These are phyloP conservation scores for Anthopleura sola DNA, from an alignment of 64 coral and sea anemone species.

Conservation along the genomic window DNA sequence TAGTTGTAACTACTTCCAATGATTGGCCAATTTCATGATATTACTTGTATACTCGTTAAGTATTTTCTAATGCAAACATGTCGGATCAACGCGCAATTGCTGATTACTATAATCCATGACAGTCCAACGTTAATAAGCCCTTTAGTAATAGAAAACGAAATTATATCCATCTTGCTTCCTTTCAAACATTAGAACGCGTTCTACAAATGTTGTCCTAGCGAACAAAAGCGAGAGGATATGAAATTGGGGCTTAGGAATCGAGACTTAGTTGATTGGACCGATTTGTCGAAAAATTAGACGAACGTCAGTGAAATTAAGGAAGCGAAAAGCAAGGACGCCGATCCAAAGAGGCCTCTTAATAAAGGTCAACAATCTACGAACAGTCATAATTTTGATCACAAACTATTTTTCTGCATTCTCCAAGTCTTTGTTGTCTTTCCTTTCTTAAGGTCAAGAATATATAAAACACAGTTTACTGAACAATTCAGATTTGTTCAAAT, in stretches of 20 bases:
- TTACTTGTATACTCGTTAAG: slow-evolving; percentile 17
- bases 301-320: background rate
- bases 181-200: background rate
- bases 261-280: background rate
- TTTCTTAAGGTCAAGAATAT: background rate
- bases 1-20: background rate
- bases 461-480: background rate
- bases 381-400: background rate
- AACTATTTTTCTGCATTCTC: background rate
- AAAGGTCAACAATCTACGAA: slow-evolving; percentile 31
- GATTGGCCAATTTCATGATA: background rate
- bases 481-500: background rate
- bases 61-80: slow-evolving; percentile 23
- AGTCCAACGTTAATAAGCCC: background rate
- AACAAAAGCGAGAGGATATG: slow-evolving; percentile 22
- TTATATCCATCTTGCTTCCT: slow-evolving; percentile 15
- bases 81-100: slow-evolving; percentile 4
- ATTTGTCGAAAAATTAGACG: background rate
- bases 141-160: background rate
- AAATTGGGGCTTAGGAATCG: background rate
- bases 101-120: slow-evolving; percentile 22
- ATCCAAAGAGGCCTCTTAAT: background rate
- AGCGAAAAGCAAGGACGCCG: background rate
- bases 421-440: background rate
- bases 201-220: slow-evolving; percentile 6